Evolutionary conservation across 2,113 vertebrate genomes (phyloP), one percentile per base, ranked within the genome.

Genomic region (Uria lomvia): DNA sequence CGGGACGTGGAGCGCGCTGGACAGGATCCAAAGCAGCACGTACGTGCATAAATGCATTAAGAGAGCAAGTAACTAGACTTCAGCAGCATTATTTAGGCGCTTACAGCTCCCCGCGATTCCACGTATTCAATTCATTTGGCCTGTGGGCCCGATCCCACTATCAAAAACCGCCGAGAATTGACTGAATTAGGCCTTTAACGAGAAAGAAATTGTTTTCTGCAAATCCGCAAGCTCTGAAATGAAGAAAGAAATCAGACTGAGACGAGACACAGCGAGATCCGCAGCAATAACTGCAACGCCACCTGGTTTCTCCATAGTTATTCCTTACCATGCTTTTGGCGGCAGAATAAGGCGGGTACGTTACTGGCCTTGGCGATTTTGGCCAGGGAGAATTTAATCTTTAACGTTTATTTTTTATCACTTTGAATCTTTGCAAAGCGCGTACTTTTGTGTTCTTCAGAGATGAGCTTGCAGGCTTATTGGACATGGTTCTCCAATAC

Each of bases 101-200:
- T 76, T 56, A 15, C 42, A 79, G 34, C 36, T 72, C 34, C 50
- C 43, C 1, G 4, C 1, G 2, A 65, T 23, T 43, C 36, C 45
- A 49, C 0, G 0, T 5, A 3, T 17, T 47, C 3, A 1, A 52
- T 43, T 88, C 10, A 21, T 56, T 9, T 15, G n/a, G 29, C 40
- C 56, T 79, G 22, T 32, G 62, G 73, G 67, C 55, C 38, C 43
- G 12, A 59, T 17, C 15, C 14, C 22, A 16, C 63, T 27, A 62
- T 7, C 29, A 56, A 78, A 90, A 90, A 91, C n/a, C 4, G 2
- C 16, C 7, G 2, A 60, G 18, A 80, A 34, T 0, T 56, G 65
- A 56, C 45, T 60, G 29, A 72, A 79, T 49, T 43, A 77, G 40
- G 43, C 11, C 32, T 95, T 84, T 65, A 60, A 32, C 68, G 55